Conservation (phyloP, 2,888 invertebrate species). For the Pediacus dermestoides region DNA sequence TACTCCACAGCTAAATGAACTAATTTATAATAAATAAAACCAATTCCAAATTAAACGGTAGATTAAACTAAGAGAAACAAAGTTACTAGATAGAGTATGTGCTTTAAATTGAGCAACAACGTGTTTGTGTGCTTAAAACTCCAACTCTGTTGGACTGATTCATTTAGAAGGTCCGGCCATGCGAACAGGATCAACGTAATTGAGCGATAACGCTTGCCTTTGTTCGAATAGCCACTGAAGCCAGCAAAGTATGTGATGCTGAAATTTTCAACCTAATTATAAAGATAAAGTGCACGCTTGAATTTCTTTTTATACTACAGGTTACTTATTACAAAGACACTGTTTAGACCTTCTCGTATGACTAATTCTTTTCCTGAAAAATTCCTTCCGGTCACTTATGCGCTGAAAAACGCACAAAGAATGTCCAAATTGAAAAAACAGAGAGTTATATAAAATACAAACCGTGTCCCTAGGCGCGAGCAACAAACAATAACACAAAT, state of each 20-base stretch:
- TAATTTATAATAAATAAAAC: too few relatives aligned
- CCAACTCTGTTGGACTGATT: constrained; percentile 14
- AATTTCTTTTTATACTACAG: not conserved
- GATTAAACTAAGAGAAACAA: constrained; percentile 3
- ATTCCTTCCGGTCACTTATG: too few relatives aligned
- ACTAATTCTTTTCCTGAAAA: too few relatives aligned
- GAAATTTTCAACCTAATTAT: constrained; percentile 6
- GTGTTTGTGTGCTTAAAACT: constrained; percentile 4
- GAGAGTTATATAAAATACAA: too few relatives aligned
- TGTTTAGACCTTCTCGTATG: too few relatives aligned
- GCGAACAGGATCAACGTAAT: constrained; percentile 20
- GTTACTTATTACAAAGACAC: too few relatives aligned
- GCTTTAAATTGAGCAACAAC: constrained; percentile 4
- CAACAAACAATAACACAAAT: too few relatives aligned
- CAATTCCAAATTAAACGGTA: not conserved
- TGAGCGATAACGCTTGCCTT: constrained; percentile 20
- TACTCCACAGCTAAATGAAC: too few relatives aligned
- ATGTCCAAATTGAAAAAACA: too few relatives aligned
- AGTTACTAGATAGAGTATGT: constrained; percentile 4
- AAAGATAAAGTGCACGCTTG: not conserved
- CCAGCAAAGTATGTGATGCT: not conserved
- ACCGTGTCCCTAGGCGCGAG: too few relatives aligned
- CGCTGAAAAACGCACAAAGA: too few relatives aligned
- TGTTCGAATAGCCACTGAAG: constrained; percentile 8
- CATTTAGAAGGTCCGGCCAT: constrained; percentile 20